Evolutionary conservation across 2,888 invertebrate genomes (phyloP).

Genomic region (Rhagium mordax): DNA sequence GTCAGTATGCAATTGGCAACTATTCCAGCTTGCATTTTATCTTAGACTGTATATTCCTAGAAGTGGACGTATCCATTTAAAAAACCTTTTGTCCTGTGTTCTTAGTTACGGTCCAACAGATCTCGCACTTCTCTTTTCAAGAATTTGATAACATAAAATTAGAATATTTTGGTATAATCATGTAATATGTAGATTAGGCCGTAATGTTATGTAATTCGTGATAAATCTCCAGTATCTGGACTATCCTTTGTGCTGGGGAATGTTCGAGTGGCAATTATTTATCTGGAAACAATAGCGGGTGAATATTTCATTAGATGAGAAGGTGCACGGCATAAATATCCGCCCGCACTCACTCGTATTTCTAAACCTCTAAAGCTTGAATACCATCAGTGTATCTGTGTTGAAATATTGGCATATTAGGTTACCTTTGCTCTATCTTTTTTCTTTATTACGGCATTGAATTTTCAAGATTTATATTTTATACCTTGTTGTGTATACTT

Average conservation of each 20-base stretch:
- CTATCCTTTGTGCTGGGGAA: slow-evolving; percentile 59
- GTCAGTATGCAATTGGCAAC: not conserved
- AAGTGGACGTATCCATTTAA: not conserved
- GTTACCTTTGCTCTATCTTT: slow-evolving; percentile 30
- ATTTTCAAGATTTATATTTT: not conserved
- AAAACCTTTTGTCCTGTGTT: not conserved
- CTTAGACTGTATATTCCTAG: not conserved
- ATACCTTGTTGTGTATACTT: not conserved
- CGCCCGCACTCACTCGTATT: slow-evolving; percentile 46
- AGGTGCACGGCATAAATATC: slow-evolving; percentile 56
- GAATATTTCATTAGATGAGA: slow-evolving; percentile 61
- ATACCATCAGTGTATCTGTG: slow-evolving; percentile 34
- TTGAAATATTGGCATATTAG: slow-evolving; percentile 46
- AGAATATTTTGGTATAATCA: slow-evolving; percentile 34
- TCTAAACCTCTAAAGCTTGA: slow-evolving; percentile 31
- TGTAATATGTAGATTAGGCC: slow-evolving; percentile 54
- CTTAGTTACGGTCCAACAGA: not conserved
- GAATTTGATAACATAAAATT: slow-evolving; percentile 26
- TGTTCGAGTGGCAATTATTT: slow-evolving; percentile 61
- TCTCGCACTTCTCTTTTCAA: slow-evolving; percentile 18
- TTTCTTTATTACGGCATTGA: slow-evolving; percentile 32
- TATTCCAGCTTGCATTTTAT: not conserved
- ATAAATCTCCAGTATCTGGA: slow-evolving; percentile 59
- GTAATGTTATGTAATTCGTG: slow-evolving; percentile 58
- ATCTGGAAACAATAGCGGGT: slow-evolving; percentile 59